Percentiles rank a stretch among this genome's conserved stretches.
These are phyloP conservation scores for Gnathonemus echidnorhynchus DNA, from an alignment of 2,113 vertebrate genomes.

Conservation along the genomic window DNA sequence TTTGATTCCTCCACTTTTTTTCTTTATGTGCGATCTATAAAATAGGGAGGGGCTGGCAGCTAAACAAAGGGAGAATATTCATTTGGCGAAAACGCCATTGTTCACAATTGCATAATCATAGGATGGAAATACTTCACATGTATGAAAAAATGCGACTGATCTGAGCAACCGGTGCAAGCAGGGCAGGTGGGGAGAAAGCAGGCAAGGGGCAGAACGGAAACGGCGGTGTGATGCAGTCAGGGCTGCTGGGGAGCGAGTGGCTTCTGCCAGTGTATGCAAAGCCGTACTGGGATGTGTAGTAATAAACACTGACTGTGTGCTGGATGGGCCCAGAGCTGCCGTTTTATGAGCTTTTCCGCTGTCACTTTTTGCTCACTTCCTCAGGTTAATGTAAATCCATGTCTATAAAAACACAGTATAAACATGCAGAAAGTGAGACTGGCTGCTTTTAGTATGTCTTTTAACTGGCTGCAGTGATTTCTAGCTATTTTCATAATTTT, in stretches of 20 bases:
- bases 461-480: not conserved
- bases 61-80: not conserved
- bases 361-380: not conserved
- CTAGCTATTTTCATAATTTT: not conserved
- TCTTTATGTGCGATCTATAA: not conserved
- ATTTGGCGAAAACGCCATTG: not conserved
- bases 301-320: not conserved
- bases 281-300: not conserved
- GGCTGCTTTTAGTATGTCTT: not conserved
- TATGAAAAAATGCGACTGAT: not conserved
- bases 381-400: no score
- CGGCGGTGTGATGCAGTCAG: not conserved
- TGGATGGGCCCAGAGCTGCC: not conserved
- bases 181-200: slow-evolving; percentile 55
- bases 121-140: not conserved
- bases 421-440: no score
- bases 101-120: not conserved
- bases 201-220: slow-evolving; percentile 68
- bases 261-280: not conserved
- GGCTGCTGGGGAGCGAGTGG: not conserved
- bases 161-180: slow-evolving; percentile 52
- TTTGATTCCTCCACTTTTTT: not conserved
- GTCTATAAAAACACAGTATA: not conserved
- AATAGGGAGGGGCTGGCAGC: not conserved
- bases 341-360: not conserved